A percentile compares a stretch with the other conserved stretches of the same genome.
phyloP scores from a whole-genome alignment of 1,140 invertebrate genomes.

The Drosophila tani region DNA sequence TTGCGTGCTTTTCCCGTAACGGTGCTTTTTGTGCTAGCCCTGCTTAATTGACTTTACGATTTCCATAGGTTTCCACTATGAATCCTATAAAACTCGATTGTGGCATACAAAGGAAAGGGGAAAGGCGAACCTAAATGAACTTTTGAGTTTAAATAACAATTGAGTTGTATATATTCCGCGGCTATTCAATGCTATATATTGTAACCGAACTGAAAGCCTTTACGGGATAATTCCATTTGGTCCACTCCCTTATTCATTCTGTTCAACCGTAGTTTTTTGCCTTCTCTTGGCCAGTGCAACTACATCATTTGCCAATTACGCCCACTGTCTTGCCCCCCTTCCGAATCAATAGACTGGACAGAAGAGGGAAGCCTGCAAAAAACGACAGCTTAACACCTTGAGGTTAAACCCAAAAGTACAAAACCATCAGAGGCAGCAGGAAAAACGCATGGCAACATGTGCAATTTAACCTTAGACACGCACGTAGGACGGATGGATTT shows the following conservation, averaged over 20 bases:
- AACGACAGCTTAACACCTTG: constrained; percentile 69
- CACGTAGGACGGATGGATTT: constrained; percentile 43
- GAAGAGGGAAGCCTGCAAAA: constrained; percentile 17
- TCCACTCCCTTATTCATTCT: not conserved
- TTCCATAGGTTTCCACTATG: not conserved
- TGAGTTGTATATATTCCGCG: not conserved
- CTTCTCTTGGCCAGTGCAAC: not conserved
- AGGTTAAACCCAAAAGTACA: constrained; percentile 53
- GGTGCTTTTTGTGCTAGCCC: constrained; percentile 2
- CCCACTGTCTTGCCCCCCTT: constrained; percentile 3
- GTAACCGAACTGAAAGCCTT: not conserved
- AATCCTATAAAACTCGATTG: constrained; percentile 2
- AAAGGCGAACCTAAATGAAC: not conserved
- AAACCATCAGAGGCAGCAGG: constrained; percentile 46
- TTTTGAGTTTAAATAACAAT: not conserved
- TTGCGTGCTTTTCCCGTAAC: constrained; percentile 31
- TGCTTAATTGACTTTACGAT: constrained; percentile 13
- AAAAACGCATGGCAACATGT: constrained; percentile 71
- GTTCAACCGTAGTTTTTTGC: not conserved
- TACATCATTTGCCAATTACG: constrained; percentile 61
- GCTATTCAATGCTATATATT: not conserved
- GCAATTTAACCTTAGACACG: constrained; percentile 75
- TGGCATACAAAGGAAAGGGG: no score
- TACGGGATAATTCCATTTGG: not conserved
- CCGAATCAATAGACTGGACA: constrained; percentile 45